Conservation (phyloP, 2,113 vertebrate species). For the Ariopsis seemanni region DNA sequence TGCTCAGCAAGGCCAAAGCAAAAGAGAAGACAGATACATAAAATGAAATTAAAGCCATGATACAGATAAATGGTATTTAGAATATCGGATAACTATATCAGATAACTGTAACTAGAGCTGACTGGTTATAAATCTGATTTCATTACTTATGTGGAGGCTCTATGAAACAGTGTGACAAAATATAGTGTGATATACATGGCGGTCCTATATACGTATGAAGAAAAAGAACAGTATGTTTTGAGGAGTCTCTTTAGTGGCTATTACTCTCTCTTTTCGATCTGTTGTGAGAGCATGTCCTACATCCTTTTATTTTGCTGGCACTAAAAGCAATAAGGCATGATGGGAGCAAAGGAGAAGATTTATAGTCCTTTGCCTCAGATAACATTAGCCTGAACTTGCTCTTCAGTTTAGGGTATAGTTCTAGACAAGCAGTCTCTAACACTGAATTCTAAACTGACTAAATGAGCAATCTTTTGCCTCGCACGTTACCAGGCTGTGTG, state of each 20-base stretch:
- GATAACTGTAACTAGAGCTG: conserved; percentile 25
- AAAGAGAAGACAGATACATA: conserved; percentile 74
- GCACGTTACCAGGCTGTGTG: conserved; percentile 19
- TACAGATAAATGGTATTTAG: conserved; percentile 57
- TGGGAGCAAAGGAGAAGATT: conserved; percentile 62
- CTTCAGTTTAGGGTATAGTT: conserved; percentile 49
- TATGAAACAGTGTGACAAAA: conserved; percentile 25
- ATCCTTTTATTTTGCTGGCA: conserved; percentile 53
- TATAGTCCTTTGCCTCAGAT: conserved; percentile 57
- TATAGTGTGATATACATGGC: conserved; percentile 20
- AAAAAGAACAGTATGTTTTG: conserved; percentile 44
- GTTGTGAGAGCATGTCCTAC: conserved; percentile 52
- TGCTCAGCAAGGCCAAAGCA: conserved; percentile 63
- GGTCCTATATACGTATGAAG: background rate
- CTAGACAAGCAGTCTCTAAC: conserved; percentile 32
- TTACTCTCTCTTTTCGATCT: conserved; percentile 62
- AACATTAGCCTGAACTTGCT: conserved; percentile 59
- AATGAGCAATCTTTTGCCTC: conserved; percentile 43
- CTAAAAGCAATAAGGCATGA: conserved; percentile 69
- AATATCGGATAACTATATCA: conserved; percentile 28
- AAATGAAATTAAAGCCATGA: conserved; percentile 68
- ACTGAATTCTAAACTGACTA: conserved; percentile 38
- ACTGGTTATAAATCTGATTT: conserved; percentile 31
- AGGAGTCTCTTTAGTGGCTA: conserved; percentile 52
- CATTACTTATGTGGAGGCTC: conserved; percentile 25